Evolutionary conservation across 2,797 vertebrate species (phyloP), one percentile per base, ranked within the genome.

Genomic region (Geotrypetes seraphini): DNA sequence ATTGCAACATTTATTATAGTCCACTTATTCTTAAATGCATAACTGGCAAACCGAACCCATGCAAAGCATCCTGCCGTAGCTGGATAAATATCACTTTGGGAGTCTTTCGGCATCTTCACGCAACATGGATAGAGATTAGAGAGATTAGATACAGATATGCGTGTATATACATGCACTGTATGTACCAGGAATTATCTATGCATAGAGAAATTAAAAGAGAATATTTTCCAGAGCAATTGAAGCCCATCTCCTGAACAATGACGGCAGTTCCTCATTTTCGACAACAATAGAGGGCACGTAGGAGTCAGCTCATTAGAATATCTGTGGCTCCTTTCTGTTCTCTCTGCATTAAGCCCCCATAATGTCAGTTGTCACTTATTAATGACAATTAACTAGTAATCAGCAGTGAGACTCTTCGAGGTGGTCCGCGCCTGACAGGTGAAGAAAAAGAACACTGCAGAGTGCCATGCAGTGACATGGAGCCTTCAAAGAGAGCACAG

Each of bases 341-440:
- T 81, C 66, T 80, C 72, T 70, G 72, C 69, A 85, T 81, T 79
- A 79, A 83, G 81, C 74, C 73, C 71, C 75, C 72, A 66, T 82
- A 80, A 83, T 78, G 76, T 82, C 81, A 82, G 73, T 85, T 84
- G 81, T 87, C 84, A 85, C 78, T 87, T 87, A 87, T 84, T 85
- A 85, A 79, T 84, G 83, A 87, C 81, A 84, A 87, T 85, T 85
- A 85, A 81, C 81, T 79, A 78, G 78, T 80, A 83, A 83, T 86
- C 81, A 82, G 78, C 78, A 65, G 71, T 69, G 75, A 75, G 71
- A 78, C 69, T 76, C 77, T 82, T 79, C 69, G 78, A 84, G 75
- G 77, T 84, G 83, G 76, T 83, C 76, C 70, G 71, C 47, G 67
- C 66, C 73, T 84, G 81, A 83, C 82, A 84, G 81, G 75, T 83